A percentile compares a stretch with the other conserved stretches of the same genome.
Conservation (phyloP, 2,113 vertebrate genomes). For the Pitta sordida region DNA sequence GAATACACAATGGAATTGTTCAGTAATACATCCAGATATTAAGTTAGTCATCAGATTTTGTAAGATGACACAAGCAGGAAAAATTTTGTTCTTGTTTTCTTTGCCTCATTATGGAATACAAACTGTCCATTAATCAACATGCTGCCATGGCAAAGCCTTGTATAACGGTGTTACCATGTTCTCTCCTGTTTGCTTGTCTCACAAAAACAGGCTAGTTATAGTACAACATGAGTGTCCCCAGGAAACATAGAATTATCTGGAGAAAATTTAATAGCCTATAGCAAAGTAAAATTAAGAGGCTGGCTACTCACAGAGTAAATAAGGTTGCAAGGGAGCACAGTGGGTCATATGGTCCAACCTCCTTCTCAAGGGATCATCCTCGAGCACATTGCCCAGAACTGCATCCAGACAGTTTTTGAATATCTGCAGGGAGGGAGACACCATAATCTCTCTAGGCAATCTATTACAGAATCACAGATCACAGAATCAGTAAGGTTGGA, state of each 20-base stretch:
- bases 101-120: background rate
- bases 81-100: background rate
- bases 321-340: background rate
- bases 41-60: background rate
- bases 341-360: background rate
- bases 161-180: accelerated
- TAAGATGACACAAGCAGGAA: background rate
- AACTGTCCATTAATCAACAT: background rate
- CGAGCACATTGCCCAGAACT: background rate
- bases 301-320: background rate
- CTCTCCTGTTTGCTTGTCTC: background rate
- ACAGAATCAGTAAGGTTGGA: too few relatives aligned
- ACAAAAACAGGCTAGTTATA: background rate
- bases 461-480: too few relatives aligned
- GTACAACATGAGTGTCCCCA: background rate
- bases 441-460: background rate
- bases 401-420: background rate
- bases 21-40: background rate
- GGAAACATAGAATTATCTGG: background rate
- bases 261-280: background rate
- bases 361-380: background rate
- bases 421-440: background rate
- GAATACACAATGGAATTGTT: background rate
- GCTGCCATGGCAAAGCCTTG: background rate
- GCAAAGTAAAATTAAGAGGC: background rate